Percentiles rank a stretch among this genome's conserved stretches.
phyloP scores from a whole-genome alignment of 2,113 vertebrate species.

The Sula dactylatra region DNA sequence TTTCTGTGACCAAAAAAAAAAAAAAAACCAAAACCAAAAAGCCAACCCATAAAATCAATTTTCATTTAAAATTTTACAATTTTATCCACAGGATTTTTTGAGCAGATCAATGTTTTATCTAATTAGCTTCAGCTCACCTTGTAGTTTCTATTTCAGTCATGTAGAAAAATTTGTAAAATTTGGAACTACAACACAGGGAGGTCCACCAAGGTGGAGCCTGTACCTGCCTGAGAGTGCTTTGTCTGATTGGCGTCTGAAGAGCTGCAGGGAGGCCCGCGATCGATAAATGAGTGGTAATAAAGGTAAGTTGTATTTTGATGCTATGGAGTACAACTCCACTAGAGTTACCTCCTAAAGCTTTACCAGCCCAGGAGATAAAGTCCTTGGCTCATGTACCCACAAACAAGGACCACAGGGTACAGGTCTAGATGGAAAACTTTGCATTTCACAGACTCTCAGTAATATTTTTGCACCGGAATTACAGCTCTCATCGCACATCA shows the following conservation, averaged over 20 bases:
- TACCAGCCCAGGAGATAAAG: neutral
- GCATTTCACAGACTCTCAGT: neutral
- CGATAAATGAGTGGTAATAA: neutral
- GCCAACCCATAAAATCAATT: neutral
- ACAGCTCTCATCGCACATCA: accelerated
- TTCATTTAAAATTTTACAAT: neutral
- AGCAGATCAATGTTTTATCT: neutral
- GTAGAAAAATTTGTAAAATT: neutral
- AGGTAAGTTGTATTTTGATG: neutral
- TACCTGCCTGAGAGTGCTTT: neutral
- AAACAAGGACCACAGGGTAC: too few species aligned
- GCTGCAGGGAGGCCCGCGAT: accelerated
- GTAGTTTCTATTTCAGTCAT: neutral
- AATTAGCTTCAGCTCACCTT: neutral
- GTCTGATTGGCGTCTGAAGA: neutral
- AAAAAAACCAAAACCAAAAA: too few species aligned
- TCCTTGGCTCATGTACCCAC: accelerated
- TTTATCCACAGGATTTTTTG: neutral
- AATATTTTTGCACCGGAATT: neutral
- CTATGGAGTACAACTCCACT: neutral
- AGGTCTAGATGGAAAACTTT: neutral
- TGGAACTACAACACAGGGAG: neutral
- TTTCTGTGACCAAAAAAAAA: neutral
- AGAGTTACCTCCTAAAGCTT: neutral
- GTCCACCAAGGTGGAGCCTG: neutral